Conservation (phyloP, 2,113 vertebrate genomes). For the Struthidea cinerea region DNA sequence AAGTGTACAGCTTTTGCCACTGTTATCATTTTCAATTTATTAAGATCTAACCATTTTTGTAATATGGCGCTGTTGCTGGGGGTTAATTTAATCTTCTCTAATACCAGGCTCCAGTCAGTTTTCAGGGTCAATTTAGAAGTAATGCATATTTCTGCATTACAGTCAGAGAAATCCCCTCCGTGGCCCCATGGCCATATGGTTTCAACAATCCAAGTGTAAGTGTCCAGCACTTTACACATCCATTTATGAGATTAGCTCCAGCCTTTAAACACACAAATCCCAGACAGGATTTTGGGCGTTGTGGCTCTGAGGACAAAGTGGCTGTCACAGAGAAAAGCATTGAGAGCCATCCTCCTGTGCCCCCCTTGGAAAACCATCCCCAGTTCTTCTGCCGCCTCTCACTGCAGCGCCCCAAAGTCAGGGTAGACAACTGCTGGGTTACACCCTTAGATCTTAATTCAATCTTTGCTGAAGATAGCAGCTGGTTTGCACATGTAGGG, state of each 20-base stretch:
- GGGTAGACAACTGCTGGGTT: background rate
- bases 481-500: background rate
- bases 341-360: background rate
- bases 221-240: slow-evolving; percentile 10
- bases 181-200: slow-evolving; percentile 52
- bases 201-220: slow-evolving; percentile 19
- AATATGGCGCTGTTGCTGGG: slow-evolving; percentile 55
- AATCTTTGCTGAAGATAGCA: background rate
- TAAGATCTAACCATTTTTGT: slow-evolving; percentile 65
- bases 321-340: background rate
- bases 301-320: background rate
- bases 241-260: slow-evolving; percentile 37
- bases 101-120: slow-evolving; percentile 46
- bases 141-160: slow-evolving; percentile 33
- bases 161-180: slow-evolving; percentile 4
- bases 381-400: background rate
- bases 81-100: slow-evolving; percentile 71
- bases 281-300: background rate
- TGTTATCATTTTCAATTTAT: slow-evolving; percentile 68
- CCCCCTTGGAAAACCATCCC: background rate
- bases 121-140: slow-evolving; percentile 52
- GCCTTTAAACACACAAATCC: background rate
- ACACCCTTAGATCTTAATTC: background rate
- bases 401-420: background rate
- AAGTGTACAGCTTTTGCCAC: slow-evolving; percentile 49